Conservation (phyloP, 2,888 invertebrate species). For the Bembecia ichneumoniformis region DNA sequence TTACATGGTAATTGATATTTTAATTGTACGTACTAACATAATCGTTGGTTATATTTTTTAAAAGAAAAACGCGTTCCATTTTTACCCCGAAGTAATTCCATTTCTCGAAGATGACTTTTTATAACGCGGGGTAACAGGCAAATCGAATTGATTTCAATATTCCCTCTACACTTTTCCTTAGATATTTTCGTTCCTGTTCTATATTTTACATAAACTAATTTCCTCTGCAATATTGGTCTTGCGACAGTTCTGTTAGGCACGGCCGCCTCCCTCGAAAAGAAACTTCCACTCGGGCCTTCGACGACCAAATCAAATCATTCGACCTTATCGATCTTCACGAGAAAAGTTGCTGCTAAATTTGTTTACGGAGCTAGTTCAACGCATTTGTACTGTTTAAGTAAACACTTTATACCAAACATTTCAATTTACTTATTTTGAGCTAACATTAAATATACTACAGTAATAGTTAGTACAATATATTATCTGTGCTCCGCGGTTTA, state of each 20-base stretch:
- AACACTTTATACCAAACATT: no score
- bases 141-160: conserved; percentile 60
- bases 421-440: no score
- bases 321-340: conserved; percentile 61
- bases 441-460: no score
- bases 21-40: conserved; percentile 38
- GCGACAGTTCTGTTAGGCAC: conserved; percentile 64
- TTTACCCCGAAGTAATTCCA: conserved; percentile 24
- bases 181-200: conserved; percentile 67
- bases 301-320: conserved; percentile 68
- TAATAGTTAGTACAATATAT: no score
- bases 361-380: conserved; percentile 33
- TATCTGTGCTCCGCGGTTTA: no score
- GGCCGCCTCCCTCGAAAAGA: conserved; percentile 59
- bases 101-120: conserved; percentile 28
- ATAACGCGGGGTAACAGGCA: conserved; percentile 39
- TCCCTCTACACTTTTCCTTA: conserved; percentile 53
- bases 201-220: conserved; percentile 73
- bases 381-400: no score
- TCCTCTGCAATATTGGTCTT: conserved; percentile 70
- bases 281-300: conserved; percentile 53
- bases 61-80: neutral
- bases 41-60: neutral
- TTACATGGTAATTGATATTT: conserved; percentile 40
- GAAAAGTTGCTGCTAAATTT: conserved; percentile 60